Evolutionary conservation across 1,140 invertebrate genomes (phyloP).

Genomic region (Protaetia brevitarsis): DNA sequence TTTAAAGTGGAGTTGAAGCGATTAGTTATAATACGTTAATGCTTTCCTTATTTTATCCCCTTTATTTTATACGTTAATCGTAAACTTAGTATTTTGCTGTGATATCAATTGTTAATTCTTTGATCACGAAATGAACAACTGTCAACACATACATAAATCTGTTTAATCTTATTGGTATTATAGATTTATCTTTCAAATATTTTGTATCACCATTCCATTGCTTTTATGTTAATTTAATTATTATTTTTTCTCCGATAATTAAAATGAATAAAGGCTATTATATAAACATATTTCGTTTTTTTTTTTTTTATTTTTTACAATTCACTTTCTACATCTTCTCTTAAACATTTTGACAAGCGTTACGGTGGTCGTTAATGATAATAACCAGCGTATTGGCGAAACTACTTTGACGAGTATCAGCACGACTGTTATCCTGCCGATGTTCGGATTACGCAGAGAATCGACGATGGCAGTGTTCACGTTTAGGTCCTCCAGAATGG

Average conservation of each 20-base stretch:
- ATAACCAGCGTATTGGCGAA: not conserved
- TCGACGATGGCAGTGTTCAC: not conserved
- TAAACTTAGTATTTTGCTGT: slow-evolving; percentile 17
- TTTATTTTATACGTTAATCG: not conserved
- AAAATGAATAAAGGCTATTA: not conserved
- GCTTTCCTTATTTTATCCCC: not conserved
- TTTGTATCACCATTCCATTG: too few relatives aligned
- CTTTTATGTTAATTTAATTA: too few relatives aligned
- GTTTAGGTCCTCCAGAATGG: not conserved
- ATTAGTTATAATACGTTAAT: not conserved
- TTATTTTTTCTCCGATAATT: too few relatives aligned
- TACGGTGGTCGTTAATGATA: not conserved
- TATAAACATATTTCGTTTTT: too few relatives aligned
- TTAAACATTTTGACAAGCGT: not conserved
- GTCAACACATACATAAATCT: not conserved
- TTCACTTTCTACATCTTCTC: not conserved
- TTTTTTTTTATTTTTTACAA: too few relatives aligned
- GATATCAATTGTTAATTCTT: slow-evolving; percentile 17
- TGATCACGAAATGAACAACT: not conserved
- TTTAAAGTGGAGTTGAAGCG: too few relatives aligned
- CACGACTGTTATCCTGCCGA: not conserved
- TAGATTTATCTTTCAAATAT: too few relatives aligned
- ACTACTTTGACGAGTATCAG: not conserved
- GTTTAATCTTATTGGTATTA: too few relatives aligned
- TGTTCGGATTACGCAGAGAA: not conserved